A percentile compares a stretch with the other conserved stretches of the same genome.
phyloP scores from a whole-genome alignment of 2,113 vertebrate species.

The Diadophis punctatus region DNA sequence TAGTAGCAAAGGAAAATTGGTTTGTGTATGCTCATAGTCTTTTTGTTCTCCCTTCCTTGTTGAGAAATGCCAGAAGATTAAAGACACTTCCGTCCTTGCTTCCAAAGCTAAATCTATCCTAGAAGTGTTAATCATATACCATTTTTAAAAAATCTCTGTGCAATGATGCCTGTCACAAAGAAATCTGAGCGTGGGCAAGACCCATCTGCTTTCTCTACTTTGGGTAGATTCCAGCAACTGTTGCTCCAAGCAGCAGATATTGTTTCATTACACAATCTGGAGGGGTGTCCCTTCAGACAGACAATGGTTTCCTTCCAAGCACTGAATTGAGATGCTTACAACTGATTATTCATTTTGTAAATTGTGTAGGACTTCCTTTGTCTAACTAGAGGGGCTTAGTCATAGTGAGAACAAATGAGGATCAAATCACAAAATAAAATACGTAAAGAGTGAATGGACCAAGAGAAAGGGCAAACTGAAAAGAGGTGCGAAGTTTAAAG shows the following conservation, averaged over 20 bases:
- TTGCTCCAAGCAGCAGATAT: not conserved
- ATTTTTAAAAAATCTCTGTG: not conserved
- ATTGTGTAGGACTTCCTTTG: not conserved
- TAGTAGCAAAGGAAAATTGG: not conserved
- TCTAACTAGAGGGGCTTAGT: not conserved
- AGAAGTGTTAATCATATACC: not conserved
- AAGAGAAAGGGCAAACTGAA: not conserved
- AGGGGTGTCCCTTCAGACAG: not conserved
- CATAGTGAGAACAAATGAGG: not conserved
- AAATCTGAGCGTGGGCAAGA: not conserved
- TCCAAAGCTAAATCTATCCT: not conserved
- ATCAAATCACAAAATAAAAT: not conserved
- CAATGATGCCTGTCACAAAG: not conserved
- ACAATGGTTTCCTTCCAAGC: not conserved
- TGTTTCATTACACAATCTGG: not conserved
- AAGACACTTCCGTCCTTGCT: not conserved
- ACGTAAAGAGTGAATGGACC: not conserved
- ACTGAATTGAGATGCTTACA: not conserved
- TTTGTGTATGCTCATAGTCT: not conserved
- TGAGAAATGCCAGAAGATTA: not conserved
- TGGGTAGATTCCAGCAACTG: not conserved
- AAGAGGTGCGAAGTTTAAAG: not conserved
- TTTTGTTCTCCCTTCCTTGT: not conserved
- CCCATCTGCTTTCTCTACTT: not conserved
- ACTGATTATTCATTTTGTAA: not conserved